Evolutionary conservation across 2,797 vertebrate genomes (phyloP).

Genomic region (Discoglossus pictus): DNA sequence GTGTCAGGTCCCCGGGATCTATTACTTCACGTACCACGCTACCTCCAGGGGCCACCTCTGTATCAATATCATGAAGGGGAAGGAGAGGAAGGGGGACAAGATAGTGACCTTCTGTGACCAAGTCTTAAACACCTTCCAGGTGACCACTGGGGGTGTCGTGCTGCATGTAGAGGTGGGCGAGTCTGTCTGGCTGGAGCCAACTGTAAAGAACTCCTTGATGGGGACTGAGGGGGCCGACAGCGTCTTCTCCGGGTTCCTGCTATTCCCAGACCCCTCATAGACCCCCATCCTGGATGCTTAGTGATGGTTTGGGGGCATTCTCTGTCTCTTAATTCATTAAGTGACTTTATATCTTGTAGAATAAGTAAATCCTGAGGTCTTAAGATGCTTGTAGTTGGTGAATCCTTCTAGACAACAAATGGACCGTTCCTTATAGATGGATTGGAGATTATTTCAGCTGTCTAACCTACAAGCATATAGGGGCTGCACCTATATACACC

Average conservation of each 20-base stretch:
- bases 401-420: no score
- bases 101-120: constrained; percentile 76
- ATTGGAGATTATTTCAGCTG: no score
- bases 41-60: constrained; percentile 69
- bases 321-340: no score
- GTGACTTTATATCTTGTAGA: no score
- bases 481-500: no score
- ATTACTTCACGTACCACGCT: constrained; percentile 79
- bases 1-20: constrained; percentile 67
- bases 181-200: constrained; percentile 66
- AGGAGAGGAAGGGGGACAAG: constrained; percentile 17
- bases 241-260: constrained; percentile 77
- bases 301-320: no score
- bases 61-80: constrained; percentile 63
- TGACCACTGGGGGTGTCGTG: constrained; percentile 73
- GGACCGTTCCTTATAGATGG: no score
- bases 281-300: no score
- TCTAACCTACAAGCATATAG: no score
- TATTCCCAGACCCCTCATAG: constrained; percentile 63
- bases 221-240: constrained; percentile 69
- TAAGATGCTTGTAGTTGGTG: no score
- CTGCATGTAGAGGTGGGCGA: constrained; percentile 61
- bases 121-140: constrained; percentile 60
- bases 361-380: no score
- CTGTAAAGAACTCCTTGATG: constrained; percentile 61